These are phyloP conservation scores for Argyresthia albistria DNA, from an alignment of 2,888 invertebrate species.

Conservation along the genomic window DNA sequence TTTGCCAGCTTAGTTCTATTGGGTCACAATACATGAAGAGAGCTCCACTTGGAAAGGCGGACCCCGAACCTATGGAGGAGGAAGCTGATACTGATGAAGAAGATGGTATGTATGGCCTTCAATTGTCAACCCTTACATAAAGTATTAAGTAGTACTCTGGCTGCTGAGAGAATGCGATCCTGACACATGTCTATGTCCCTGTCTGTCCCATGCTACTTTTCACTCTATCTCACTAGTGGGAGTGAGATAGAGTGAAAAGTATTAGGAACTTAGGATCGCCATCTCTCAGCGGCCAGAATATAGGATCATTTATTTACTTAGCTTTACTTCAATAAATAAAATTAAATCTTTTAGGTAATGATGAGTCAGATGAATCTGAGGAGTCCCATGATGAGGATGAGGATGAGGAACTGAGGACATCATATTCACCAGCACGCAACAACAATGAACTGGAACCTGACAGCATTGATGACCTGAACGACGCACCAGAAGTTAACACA, in stretches of 20 bases:
- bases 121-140: too few relatives aligned
- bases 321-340: too few relatives aligned
- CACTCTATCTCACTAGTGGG: too few relatives aligned
- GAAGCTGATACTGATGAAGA: conserved; percentile 73
- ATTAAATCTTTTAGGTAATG: conserved; percentile 40
- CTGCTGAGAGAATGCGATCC: too few relatives aligned
- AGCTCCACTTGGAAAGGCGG: conserved; percentile 65
- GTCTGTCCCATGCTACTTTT: too few relatives aligned
- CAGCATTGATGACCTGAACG: conserved; percentile 49
- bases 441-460: conserved; percentile 56
- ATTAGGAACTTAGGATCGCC: too few relatives aligned
- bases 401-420: conserved; percentile 61
- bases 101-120: conserved; percentile 44
- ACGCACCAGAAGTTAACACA: conserved; percentile 37
- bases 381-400: conserved; percentile 74
- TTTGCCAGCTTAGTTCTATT: conserved; percentile 56
- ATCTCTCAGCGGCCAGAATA: too few relatives aligned
- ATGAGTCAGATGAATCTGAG: conserved; percentile 71
- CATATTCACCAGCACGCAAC: conserved; percentile 52
- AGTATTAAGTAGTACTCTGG: too few relatives aligned
- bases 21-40: conserved; percentile 65
- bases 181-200: too few relatives aligned
- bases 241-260: too few relatives aligned
- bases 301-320: too few relatives aligned
- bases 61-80: conserved; percentile 69